Percentiles rank a stretch among this genome's conserved stretches.
phyloP scores from a whole-genome alignment of 2,113 vertebrate genomes.

The Tylochromis polylepis region DNA sequence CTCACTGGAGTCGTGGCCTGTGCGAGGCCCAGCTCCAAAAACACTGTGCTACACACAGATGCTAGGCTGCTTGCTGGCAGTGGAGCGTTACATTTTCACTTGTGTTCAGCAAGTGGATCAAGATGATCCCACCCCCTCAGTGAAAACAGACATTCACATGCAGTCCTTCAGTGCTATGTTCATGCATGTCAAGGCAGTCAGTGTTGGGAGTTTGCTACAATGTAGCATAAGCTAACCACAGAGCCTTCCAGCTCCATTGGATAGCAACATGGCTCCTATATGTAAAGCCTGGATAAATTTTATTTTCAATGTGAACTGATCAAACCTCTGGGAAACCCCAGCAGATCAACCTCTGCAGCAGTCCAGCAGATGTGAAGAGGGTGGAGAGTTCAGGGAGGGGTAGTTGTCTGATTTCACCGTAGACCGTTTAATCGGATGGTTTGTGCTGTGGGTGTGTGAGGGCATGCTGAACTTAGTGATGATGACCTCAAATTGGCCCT shows the following conservation, averaged over 20 bases:
- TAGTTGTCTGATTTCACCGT: conserved; percentile 45
- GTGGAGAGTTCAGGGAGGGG: conserved; percentile 52
- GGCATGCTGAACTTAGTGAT: conserved; percentile 51
- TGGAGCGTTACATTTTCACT: conserved; percentile 33
- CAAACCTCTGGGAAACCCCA: conserved; percentile 37
- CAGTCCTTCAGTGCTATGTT: not conserved
- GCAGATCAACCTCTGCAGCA: conserved; percentile 21
- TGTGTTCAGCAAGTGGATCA: conserved; percentile 45
- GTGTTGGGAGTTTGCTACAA: not conserved
- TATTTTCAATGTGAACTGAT: conserved; percentile 32
- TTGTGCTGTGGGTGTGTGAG: conserved; percentile 53
- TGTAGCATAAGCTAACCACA: not conserved
- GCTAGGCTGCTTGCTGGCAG: conserved; percentile 38
- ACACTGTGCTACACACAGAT: conserved; percentile 43
- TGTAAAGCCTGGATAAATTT: conserved; percentile 20
- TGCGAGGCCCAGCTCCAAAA: conserved; percentile 33
- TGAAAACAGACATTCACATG: conserved; percentile 16
- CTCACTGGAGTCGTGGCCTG: conserved; percentile 34
- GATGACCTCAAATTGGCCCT: conserved; percentile 71
- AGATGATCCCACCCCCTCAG: conserved; percentile 10
- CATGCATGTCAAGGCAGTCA: not conserved
- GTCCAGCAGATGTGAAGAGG: conserved; percentile 56
- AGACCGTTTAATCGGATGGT: conserved; percentile 46
- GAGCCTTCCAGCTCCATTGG: not conserved
- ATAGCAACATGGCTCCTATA: conserved; percentile 10